These are phyloP conservation scores for Spisula subtruncata DNA, from an alignment of 2,888 invertebrate species.

Conservation along the genomic window DNA sequence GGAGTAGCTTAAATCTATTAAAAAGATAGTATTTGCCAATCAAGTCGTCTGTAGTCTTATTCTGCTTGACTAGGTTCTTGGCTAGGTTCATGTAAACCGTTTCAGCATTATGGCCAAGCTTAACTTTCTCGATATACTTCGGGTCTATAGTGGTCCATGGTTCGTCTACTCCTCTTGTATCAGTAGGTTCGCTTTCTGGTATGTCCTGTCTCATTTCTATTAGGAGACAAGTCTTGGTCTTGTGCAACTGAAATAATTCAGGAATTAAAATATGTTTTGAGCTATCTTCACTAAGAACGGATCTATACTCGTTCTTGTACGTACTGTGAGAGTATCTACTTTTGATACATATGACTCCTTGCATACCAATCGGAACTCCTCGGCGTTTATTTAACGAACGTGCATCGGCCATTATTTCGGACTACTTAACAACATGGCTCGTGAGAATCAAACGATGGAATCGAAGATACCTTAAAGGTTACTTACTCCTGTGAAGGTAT, in stretches of 20 bases:
- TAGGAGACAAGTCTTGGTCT: conserved; percentile 52
- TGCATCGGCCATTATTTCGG: no score
- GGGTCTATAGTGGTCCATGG: neutral
- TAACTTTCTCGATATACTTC: neutral
- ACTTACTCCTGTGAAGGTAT: no score
- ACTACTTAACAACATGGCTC: no score
- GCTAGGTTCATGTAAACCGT: conserved; percentile 10
- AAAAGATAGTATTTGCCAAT: conserved; percentile 37
- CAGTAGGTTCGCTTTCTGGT: neutral
- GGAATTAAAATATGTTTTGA: neutral
- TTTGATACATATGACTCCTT: no score
- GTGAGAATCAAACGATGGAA: no score
- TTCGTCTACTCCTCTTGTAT: neutral
- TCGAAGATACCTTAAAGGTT: no score
- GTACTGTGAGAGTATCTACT: no score
- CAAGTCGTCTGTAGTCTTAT: conserved; percentile 6
- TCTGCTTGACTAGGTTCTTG: conserved; percentile 23
- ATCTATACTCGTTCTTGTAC: no score
- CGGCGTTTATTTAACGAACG: no score
- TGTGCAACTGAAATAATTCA: conserved; percentile 47
- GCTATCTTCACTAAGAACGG: no score
- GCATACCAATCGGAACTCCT: no score
- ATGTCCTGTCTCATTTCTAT: conserved; percentile 18
- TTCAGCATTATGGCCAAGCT: conserved; percentile 49
- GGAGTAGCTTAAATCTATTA: conserved; percentile 37